phyloP scores from a whole-genome alignment of 2,113 vertebrate genomes.

The Pagrus major region DNA sequence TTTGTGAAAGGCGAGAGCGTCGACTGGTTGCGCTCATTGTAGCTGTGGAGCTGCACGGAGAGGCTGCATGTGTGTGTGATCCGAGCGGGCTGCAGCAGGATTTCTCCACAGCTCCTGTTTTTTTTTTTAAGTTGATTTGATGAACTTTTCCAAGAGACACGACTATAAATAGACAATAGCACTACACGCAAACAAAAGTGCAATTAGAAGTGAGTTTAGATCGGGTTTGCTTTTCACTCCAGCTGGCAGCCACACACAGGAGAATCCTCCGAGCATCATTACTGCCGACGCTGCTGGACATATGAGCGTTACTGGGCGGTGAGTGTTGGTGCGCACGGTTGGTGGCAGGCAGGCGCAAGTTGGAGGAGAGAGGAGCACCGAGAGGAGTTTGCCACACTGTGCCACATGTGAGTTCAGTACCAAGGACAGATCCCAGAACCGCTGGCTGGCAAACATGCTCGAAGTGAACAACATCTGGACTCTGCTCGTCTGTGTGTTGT shows the following conservation, averaged over 20 bases:
- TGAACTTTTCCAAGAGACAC: conserved; percentile 36
- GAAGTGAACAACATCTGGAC: conserved; percentile 72
- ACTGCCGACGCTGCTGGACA: conserved; percentile 32
- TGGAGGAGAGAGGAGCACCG: conserved; percentile 41
- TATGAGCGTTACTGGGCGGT: conserved; percentile 23
- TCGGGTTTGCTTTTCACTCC: not conserved
- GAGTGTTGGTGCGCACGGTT: conserved; percentile 10
- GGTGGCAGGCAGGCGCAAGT: conserved; percentile 51
- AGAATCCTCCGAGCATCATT: conserved; percentile 10
- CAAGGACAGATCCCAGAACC: conserved; percentile 81
- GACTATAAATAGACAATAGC: not conserved
- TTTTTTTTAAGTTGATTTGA: conserved; percentile 52
- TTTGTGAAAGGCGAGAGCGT: conserved; percentile 30
- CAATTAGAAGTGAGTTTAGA: not conserved
- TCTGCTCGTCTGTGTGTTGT: conserved; percentile 20
- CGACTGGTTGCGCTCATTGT: conserved; percentile 39
- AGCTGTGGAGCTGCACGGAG: conserved; percentile 46
- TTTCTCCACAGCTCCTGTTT: conserved; percentile 36
- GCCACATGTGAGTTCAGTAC: conserved; percentile 77
- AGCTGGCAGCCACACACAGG: not conserved
- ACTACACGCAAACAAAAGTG: not conserved
- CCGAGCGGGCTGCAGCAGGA: not conserved
- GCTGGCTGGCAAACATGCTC: conserved; percentile 61
- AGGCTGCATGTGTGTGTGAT: conserved; percentile 15
- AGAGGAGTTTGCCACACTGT: conserved; percentile 60